Evolutionary conservation across 2,797 vertebrate species (phyloP), one percentile per base, ranked within the genome.

Genomic region (Hapalemur alaotrensis): DNA sequence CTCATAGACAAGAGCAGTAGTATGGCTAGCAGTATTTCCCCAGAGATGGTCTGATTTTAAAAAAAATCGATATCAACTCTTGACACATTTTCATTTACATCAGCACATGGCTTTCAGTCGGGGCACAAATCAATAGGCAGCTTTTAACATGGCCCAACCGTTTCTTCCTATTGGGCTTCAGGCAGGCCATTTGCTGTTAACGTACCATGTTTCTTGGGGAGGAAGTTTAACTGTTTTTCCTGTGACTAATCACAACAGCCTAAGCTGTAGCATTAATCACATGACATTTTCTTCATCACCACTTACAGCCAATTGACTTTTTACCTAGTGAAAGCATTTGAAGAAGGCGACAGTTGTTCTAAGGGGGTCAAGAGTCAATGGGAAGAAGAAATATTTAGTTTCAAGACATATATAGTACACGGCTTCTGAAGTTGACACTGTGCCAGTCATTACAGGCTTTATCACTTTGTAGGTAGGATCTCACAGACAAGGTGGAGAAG

Each of bases 51-150:
- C 96, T 98, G 97, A 97, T 97, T 98, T 97, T 57, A 95, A 96
- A 92, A 97, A 98, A 98, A 99, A 99, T 99, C 99, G 98, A 99
- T 99, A 98, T 97, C 98, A 98, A 98, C 98, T 99, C 98, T 98
- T 99, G 98, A 98, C 98, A 98, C 98, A 98, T 99, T 99, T 99
- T 99, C 98, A 99, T 99, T 99, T 99, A 99, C 98, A 99, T 99
- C 98, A 98, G 98, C 95, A 97, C 98, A 98, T 98, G 98, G 98
- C 98, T 99, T 99, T 99, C 98, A 98, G 98, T 98, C 67, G 69
- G 95, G 97, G 98, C 91, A 98, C 97, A 98, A 98, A 99, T 99
- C 99, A 98, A 99, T 99, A 99, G 89, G 95, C 95, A 98, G 98
- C 98, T 99, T 99, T 99, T 99, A 99, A 99, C 98, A 98, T 97